phyloP scores from a whole-genome alignment of 1,140 invertebrate genomes.

The Trichomalopsis sarcophagae region DNA sequence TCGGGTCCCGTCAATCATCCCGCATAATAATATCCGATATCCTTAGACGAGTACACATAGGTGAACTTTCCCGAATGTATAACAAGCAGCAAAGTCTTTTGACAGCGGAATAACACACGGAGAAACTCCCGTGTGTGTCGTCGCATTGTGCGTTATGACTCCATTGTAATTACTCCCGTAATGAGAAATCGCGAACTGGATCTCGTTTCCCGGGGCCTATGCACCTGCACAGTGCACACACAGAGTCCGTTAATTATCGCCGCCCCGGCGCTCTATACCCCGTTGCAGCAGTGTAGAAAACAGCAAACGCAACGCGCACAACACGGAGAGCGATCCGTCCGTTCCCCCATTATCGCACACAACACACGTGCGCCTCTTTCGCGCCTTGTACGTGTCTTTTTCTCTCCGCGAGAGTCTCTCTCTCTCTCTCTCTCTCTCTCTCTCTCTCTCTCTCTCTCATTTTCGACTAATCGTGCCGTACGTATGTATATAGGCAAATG shows the following conservation, averaged over 20 bases:
- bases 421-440: too few species aligned
- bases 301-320: not conserved
- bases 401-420: too few species aligned
- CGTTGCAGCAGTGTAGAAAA: not conserved
- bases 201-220: conserved; percentile 8
- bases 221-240: not conserved
- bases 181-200: conserved; percentile 39
- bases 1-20: too few species aligned
- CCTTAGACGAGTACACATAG: too few species aligned
- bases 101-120: too few species aligned
- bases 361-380: conserved; percentile 16
- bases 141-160: conserved; percentile 38
- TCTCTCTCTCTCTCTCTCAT: not conserved
- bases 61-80: too few species aligned
- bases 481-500: not conserved
- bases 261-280: not conserved
- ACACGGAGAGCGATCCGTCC: not conserved
- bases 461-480: conserved; percentile 8
- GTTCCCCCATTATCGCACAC: conserved; percentile 7
- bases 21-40: too few species aligned
- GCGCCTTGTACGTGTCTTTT: conserved; percentile 3
- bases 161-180: conserved; percentile 23
- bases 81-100: too few species aligned
- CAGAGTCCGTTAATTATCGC: conserved; percentile 28
- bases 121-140: not conserved